These are phyloP conservation scores for Hemithea aestivaria DNA, from an alignment of 2,888 invertebrate species.

Conservation along the genomic window DNA sequence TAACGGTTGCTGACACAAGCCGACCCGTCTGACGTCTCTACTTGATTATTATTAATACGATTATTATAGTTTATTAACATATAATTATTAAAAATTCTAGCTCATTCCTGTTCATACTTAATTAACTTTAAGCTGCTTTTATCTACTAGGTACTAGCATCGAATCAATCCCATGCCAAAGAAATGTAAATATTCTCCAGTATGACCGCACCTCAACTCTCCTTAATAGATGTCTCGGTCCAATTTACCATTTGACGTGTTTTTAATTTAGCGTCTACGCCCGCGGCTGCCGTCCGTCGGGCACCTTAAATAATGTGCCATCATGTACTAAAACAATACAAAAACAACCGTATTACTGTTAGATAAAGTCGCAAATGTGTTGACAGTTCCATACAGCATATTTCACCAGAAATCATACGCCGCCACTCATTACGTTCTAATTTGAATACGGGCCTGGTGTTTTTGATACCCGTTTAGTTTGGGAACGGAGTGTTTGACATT, in stretches of 20 bases:
- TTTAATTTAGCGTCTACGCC: constrained; percentile 77
- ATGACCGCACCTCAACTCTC: constrained; percentile 45
- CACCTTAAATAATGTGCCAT: constrained; percentile 59
- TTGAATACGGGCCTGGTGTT: constrained; percentile 46
- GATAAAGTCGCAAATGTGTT: neutral
- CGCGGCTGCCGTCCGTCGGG: constrained; percentile 66
- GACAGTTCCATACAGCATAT: constrained; percentile 39
- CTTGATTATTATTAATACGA: no score
- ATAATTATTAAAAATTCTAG: no score
- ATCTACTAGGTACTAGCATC: no score
- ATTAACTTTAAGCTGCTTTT: no score
- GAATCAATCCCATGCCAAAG: no score
- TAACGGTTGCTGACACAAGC: no score
- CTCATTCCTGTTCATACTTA: no score
- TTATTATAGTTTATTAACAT: no score
- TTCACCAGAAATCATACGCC: constrained; percentile 67
- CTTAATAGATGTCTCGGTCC: constrained; percentile 79
- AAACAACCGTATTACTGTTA: neutral
- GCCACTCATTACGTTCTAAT: constrained; percentile 69
- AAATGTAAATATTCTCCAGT: constrained; percentile 23
- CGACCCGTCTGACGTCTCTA: no score
- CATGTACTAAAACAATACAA: neutral
- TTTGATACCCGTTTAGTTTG: constrained; percentile 29
- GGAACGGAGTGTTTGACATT: constrained; percentile 29
- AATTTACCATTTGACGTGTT: constrained; percentile 79